These are phyloP conservation scores for Periophthalmodon schlosseri DNA, from an alignment of 2,113 vertebrate genomes.

Conservation along the genomic window DNA sequence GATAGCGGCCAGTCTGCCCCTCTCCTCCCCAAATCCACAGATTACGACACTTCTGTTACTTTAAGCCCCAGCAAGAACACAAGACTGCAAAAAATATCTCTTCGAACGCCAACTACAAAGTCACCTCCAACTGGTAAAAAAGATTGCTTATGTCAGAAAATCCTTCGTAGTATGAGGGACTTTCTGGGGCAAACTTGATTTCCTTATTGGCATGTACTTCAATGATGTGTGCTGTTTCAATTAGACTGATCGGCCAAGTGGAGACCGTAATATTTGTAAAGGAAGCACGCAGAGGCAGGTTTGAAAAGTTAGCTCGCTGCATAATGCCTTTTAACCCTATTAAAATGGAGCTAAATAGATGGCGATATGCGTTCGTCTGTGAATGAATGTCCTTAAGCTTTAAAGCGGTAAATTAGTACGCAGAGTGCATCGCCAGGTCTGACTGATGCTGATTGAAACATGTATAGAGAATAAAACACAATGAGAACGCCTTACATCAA, in stretches of 20 bases:
- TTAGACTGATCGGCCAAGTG: conserved; percentile 44
- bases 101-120: conserved; percentile 61
- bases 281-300: conserved; percentile 15
- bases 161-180: conserved; percentile 41
- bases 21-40: conserved; percentile 28
- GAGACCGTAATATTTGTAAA: conserved; percentile 23
- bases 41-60: conserved; percentile 30
- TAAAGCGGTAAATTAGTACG: conserved; percentile 50
- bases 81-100: conserved; percentile 42
- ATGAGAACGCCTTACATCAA: conserved; percentile 8
- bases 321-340: conserved; percentile 47
- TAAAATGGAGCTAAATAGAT: conserved; percentile 33
- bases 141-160: conserved; percentile 61
- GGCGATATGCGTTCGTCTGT: conserved; percentile 33
- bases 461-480: conserved; percentile 69
- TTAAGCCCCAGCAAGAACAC: conserved; percentile 14
- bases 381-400: conserved; percentile 21
- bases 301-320: conserved; percentile 22
- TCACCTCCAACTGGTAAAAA: conserved; percentile 67
- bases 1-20: conserved; percentile 28
- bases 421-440: conserved; percentile 37
- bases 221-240: conserved; percentile 48
- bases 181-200: conserved; percentile 60
- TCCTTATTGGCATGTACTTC: conserved; percentile 58
- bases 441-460: conserved; percentile 74